Percentiles rank a stretch among this genome's conserved stretches.
These are phyloP conservation scores for Aphelinus certus DNA, from an alignment of 1,140 invertebrate species.

Conservation along the genomic window DNA sequence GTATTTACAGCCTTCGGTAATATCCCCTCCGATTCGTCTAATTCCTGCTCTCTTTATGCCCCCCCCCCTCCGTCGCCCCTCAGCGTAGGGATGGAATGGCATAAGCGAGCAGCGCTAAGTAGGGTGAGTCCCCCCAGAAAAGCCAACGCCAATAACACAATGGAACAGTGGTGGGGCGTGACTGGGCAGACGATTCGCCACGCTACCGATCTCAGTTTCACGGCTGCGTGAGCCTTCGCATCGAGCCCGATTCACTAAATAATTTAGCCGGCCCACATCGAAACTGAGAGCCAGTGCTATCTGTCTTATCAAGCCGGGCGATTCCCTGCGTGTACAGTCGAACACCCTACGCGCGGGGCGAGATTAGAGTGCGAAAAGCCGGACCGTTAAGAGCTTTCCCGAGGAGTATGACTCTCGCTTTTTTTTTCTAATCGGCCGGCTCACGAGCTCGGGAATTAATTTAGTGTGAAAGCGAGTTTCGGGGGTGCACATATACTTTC, in stretches of 20 bases:
- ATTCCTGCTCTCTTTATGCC: conserved; percentile 28
- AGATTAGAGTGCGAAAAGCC: conserved; percentile 22
- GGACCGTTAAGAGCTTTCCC: conserved; percentile 26
- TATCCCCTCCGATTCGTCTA: conserved; percentile 31
- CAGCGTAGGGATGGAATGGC: neutral
- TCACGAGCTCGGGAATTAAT: no score
- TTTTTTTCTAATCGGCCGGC: no score
- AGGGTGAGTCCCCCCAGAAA: conserved; percentile 6
- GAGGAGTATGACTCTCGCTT: no score
- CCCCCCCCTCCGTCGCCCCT: neutral
- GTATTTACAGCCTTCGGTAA: conserved; percentile 16
- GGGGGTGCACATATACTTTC: no score
- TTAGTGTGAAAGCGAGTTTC: no score
- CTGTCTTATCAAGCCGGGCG: conserved; percentile 7
- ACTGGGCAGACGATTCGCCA: conserved; percentile 57
- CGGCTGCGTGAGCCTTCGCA: conserved; percentile 5
- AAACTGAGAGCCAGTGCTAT: neutral
- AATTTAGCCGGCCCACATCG: conserved; percentile 19
- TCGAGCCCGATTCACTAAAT: neutral
- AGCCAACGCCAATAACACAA: conserved; percentile 53
- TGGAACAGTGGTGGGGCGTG: conserved; percentile 61
- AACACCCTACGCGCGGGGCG: neutral
- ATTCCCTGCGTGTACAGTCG: neutral
- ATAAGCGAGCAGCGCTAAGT: neutral
- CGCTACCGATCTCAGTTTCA: conserved; percentile 42